Percentiles rank a stretch among this genome's conserved stretches.
Evolutionary conservation across 2,888 invertebrate species (phyloP).

Genomic region (Calephelis perditalis): DNA sequence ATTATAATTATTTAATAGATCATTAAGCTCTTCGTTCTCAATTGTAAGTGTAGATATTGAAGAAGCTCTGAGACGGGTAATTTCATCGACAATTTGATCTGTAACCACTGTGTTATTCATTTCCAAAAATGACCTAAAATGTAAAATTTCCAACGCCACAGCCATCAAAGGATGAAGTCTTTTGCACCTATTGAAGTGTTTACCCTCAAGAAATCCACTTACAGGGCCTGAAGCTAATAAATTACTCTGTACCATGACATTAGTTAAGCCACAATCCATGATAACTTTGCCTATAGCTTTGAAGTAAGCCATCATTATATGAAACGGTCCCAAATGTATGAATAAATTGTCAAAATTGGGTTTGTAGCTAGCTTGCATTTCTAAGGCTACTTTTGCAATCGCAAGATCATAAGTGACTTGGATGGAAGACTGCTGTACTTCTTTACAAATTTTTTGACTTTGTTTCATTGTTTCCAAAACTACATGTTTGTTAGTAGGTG

Average conservation of each 20-base stretch:
- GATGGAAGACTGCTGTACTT: constrained; percentile 25
- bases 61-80: constrained; percentile 15
- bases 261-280: constrained; percentile 32
- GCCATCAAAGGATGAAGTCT: constrained; percentile 27
- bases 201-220: constrained; percentile 37
- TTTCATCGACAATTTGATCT: constrained; percentile 23
- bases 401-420: constrained; percentile 35
- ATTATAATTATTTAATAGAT: constrained; percentile 20
- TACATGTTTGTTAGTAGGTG: constrained; percentile 33
- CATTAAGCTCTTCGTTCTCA: constrained; percentile 21
- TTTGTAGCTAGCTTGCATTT: constrained; percentile 29
- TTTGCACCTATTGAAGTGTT: constrained; percentile 39
- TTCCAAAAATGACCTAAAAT: constrained; percentile 26
- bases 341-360: constrained; percentile 34
- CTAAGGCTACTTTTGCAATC: constrained; percentile 31
- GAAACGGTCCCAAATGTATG: constrained; percentile 35
- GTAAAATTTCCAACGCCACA: constrained; percentile 24
- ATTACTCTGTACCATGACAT: constrained; percentile 33
- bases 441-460: constrained; percentile 27
- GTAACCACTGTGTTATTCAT: constrained; percentile 16
- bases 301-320: constrained; percentile 35
- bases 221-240: constrained; percentile 35
- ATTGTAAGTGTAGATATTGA: constrained; percentile 18
- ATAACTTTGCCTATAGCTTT: constrained; percentile 39
- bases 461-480: constrained; percentile 35